These are phyloP conservation scores for Leucosticte australis DNA, from an alignment of 2,113 vertebrate species.

Conservation along the genomic window DNA sequence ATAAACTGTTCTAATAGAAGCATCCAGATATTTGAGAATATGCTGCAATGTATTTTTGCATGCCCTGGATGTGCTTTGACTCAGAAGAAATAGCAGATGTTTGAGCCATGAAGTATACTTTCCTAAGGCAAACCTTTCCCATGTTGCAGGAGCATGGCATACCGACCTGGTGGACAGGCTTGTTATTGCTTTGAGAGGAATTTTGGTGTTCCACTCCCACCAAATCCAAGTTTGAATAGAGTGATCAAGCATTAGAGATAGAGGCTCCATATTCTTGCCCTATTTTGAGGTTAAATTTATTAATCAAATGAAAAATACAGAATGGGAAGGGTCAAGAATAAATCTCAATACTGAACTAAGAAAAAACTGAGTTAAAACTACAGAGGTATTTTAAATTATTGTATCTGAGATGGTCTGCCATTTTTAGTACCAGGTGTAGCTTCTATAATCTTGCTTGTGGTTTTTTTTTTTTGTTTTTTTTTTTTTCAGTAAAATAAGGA, in stretches of 20 bases:
- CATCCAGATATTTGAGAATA: conserved; percentile 45
- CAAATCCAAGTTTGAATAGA: neutral
- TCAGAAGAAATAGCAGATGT: conserved; percentile 9
- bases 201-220: neutral
- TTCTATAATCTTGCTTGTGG: neutral
- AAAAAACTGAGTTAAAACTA: neutral
- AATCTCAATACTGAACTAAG: neutral
- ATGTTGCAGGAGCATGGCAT: neutral
- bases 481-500: neutral
- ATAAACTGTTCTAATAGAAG: conserved; percentile 30
- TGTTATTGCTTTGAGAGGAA: neutral
- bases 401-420: neutral
- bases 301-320: neutral
- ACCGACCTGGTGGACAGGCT: neutral
- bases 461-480: neutral
- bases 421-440: neutral
- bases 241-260: neutral
- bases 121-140: neutral
- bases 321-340: neutral
- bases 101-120: neutral
- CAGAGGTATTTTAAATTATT: neutral
- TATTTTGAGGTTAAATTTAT: neutral
- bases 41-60: conserved; percentile 1
- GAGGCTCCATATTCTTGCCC: neutral
- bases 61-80: neutral